Percentiles rank a stretch among this genome's conserved stretches.
phyloP scores from a whole-genome alignment of 2,113 vertebrate species.

The Oreochromis spilurus region DNA sequence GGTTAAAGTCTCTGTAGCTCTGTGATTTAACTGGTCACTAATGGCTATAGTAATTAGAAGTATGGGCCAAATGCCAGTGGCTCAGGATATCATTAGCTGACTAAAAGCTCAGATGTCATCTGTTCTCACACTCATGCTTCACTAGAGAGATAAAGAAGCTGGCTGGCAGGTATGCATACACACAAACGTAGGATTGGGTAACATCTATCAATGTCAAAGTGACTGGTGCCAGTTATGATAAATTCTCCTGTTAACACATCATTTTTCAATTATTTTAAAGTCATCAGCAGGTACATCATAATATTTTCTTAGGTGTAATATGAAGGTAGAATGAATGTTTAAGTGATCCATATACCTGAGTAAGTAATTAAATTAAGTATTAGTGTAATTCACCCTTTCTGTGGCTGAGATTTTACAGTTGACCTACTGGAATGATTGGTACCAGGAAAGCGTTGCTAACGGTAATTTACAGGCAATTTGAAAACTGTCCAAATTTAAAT shows the following conservation, averaged over 20 bases:
- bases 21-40: neutral
- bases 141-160: neutral
- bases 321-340: neutral
- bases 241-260: neutral
- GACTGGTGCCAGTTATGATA: neutral
- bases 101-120: conserved; percentile 20
- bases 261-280: neutral
- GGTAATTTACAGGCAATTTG: neutral
- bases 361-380: neutral
- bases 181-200: neutral
- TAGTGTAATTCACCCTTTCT: neutral
- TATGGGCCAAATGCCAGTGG: conserved; percentile 4
- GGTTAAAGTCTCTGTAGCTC: neutral
- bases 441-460: neutral
- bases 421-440: neutral
- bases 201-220: neutral
- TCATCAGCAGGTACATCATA: neutral
- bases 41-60: neutral
- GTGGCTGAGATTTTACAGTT: neutral
- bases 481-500: neutral
- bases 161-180: neutral
- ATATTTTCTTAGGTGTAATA: neutral
- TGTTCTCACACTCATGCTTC: neutral
- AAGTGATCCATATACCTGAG: neutral
- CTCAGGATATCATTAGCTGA: conserved; percentile 1